Evolutionary conservation across 2,113 vertebrate species (phyloP), one percentile per base, ranked within the genome.

Genomic region (Gallinago media): DNA sequence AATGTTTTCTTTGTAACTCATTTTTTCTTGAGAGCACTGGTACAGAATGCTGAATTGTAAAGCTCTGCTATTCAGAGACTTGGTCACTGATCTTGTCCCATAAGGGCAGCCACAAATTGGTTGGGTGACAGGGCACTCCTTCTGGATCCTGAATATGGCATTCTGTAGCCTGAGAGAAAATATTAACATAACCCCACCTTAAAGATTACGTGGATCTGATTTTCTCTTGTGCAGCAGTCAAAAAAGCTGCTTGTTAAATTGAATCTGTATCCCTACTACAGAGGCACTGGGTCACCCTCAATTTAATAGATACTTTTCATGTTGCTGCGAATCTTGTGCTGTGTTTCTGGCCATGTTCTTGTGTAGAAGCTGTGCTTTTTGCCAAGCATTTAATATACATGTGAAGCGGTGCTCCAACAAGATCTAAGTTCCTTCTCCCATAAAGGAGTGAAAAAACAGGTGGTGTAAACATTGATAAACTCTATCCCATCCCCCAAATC

Each of bases 1-100:
- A 77, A 1, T 47, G 16, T 75, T 88, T 81, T 71, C 38, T 67
- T 81, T 87, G 50, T 84, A 46, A 34, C 44, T 73, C 6, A 4
- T 20, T 58, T 81, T 75, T 4, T 42, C 31, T 66, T 44, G 32
- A 20, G 65, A 67, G 34, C 22, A 22, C 8, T 25, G 15, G 4
- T 49, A 50, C 34, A 42, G 65, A 81, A 25, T 2, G 12, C 61
- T 85, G 70, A 17, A 40, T 55, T 70, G 65, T 50, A 80, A 65
- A 50, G 17, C 50, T 83, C 7, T 84, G 56, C n/a, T 84, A 0
- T 61, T 89, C 32, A 25, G 14, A 20, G 56, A 8, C n/a, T 61
- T 4, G 2, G 7, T 89, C 26, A 3, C 38, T 59, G 5, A 16
- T 34, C 27, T 61, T 66, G 49, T 68, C 50, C 31, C 1, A 0